phyloP scores from a whole-genome alignment of 1,140 invertebrate genomes.

The Aricia agestis region DNA sequence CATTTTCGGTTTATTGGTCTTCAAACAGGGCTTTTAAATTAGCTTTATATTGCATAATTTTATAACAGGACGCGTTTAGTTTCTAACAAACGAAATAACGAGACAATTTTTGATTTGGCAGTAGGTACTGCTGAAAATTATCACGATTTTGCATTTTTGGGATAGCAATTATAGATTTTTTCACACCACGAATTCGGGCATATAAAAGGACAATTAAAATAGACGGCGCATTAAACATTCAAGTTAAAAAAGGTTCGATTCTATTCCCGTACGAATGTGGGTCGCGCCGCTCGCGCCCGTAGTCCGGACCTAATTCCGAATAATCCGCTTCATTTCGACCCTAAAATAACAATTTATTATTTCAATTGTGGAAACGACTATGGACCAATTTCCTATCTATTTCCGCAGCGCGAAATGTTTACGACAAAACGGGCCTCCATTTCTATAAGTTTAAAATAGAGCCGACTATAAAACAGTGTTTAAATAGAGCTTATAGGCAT shows the following conservation, averaged over 20 bases:
- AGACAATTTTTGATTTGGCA: no score
- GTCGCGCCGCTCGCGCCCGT: background rate
- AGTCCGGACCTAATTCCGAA: background rate
- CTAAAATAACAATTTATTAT: slow-evolving; percentile 4
- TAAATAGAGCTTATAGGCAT: background rate
- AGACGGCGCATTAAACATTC: slow-evolving; percentile 4
- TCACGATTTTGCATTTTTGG: no score
- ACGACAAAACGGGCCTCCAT: background rate
- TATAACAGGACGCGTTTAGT: no score
- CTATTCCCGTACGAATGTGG: slow-evolving; percentile 6
- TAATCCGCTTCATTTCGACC: background rate
- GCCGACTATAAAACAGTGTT: background rate
- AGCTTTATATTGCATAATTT: background rate
- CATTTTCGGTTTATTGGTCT: background rate
- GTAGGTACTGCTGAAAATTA: no score
- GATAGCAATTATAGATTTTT: no score
- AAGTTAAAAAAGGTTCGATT: slow-evolving; percentile 15
- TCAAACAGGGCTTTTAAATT: background rate
- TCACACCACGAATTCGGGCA: background rate
- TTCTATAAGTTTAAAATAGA: background rate
- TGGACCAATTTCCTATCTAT: background rate
- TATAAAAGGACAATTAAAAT: background rate
- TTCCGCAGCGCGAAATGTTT: background rate
- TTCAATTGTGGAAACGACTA: background rate
- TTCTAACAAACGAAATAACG: no score